A percentile compares a stretch with the other conserved stretches of the same genome.
These are phyloP conservation scores for Erinaceus europaeus DNA, from an alignment of 2,113 vertebrate species.

Conservation along the genomic window DNA sequence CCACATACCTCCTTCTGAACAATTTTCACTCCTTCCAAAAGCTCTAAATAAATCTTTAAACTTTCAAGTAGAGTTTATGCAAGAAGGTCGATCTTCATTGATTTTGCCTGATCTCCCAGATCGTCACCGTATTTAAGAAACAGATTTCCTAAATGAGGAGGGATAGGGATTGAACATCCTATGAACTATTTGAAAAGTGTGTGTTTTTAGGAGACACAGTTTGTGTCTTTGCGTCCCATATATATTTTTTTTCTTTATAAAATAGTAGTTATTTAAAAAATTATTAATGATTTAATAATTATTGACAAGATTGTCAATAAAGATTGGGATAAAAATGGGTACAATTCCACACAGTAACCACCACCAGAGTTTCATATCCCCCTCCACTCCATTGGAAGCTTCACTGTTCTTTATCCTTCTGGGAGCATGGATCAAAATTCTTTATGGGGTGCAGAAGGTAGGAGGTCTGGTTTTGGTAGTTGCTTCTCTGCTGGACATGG, in stretches of 20 bases:
- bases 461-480: no score
- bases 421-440: no score
- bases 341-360: background rate
- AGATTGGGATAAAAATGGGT: background rate
- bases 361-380: background rate
- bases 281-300: background rate
- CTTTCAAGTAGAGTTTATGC: constrained; percentile 49
- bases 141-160: constrained; percentile 27
- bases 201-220: background rate
- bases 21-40: constrained; percentile 38
- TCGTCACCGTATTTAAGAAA: constrained; percentile 35
- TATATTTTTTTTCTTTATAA: no score
- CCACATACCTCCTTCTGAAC: background rate
- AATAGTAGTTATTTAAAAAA: no score
- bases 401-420: no score
- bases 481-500: no score
- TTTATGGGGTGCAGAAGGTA: no score
- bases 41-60: constrained; percentile 29
- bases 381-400: no score
- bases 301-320: background rate
- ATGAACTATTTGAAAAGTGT: background rate
- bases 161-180: background rate
- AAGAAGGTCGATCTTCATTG: constrained; percentile 20
- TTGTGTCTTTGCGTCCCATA: no score
- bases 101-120: constrained; percentile 38